Base-by-base conservation (phyloP, 1,140 invertebrate species). In the Plutomurus gul region DNA sequence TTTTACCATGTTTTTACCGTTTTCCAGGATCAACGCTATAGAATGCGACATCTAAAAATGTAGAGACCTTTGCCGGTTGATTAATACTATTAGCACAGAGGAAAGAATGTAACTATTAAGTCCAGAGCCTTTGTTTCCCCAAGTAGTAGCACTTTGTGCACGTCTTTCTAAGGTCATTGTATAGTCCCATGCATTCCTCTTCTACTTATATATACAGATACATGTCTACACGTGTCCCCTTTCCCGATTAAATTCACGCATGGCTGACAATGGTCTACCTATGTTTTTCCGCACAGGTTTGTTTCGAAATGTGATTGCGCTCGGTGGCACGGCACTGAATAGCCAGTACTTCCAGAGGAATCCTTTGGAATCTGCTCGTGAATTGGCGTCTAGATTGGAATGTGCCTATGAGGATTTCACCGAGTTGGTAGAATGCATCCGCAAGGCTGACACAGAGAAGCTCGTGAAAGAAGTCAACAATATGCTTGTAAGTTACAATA, bases 401-500 rank as follows among this genome's bases (percentile, higher is more conserved):
- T 85, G 85, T 73, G 11, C 56, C 25, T 77, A 84, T 49, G 81
- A 84, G 22, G 78, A 82, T 33, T 83, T 81, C 39, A 16, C 37
- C 10, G 77, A 82, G 75, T 46, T 84, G 16, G 77, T 84, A 4
- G 73, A 72, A 13, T 85, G 84, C 76, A 70, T 85, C 18, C 47
- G 79, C 33, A 79, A 81, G 37, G 75, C 78, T 43, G 75, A 81
- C 16, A 43, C 77, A 40, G 81, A 84, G 46, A 80, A 79, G 18
- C 46, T 85, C 18, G 81, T 85, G 18, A 80, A 77, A 36, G 80
- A 83, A 80, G 79, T 78, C 56, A 84, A 85, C 77, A 75, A 82
- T 65, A 85, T 85, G 85, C 82, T 84, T 83, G 85, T 85, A 83
- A 85, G 84, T 84, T 43, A 16, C 11, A 27, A n/a, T 65, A 16